These are phyloP conservation scores for Pseudomyrmex cubaensis DNA, from an alignment of 1,140 invertebrate species.

Conservation along the genomic window DNA sequence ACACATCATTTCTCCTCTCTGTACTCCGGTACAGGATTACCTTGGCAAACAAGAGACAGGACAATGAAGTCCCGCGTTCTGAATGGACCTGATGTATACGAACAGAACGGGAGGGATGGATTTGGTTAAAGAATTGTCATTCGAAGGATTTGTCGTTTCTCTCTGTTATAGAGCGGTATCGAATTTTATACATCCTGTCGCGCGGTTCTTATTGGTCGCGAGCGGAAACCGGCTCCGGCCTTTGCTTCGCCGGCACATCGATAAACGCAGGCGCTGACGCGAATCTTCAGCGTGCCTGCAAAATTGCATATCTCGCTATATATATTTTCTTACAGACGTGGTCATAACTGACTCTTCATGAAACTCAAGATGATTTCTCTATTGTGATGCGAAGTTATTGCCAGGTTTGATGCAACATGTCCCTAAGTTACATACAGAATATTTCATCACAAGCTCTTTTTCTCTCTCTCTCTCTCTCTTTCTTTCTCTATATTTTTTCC, in stretches of 20 bases:
- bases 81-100: slow-evolving; percentile 61
- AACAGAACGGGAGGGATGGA: slow-evolving; percentile 27
- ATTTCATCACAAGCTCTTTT: slow-evolving; percentile 25
- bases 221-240: slow-evolving; percentile 55
- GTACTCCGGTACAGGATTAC: slow-evolving; percentile 73
- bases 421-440: not conserved
- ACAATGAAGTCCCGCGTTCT: slow-evolving; percentile 71
- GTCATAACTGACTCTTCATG: not conserved
- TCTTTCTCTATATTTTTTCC: not conserved
- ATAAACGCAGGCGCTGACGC: slow-evolving; percentile 18
- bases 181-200: slow-evolving; percentile 72
- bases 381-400: slow-evolving; percentile 22
- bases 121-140: slow-evolving; percentile 72
- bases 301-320: slow-evolving; percentile 10
- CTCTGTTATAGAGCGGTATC: slow-evolving; percentile 73
- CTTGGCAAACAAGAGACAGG: slow-evolving; percentile 73
- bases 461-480: not conserved
- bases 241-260: not conserved
- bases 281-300: slow-evolving; percentile 3
- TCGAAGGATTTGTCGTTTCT: slow-evolving; percentile 63
- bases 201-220: slow-evolving; percentile 57
- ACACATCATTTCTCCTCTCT: too few species aligned
- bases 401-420: not conserved
- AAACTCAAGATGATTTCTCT: slow-evolving; percentile 8
- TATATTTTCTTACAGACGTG: not conserved